Percentiles rank a stretch among this genome's conserved stretches.
Evolutionary conservation across 2,888 invertebrate species (phyloP).

Genomic region (Deladenus siricidicola): DNA sequence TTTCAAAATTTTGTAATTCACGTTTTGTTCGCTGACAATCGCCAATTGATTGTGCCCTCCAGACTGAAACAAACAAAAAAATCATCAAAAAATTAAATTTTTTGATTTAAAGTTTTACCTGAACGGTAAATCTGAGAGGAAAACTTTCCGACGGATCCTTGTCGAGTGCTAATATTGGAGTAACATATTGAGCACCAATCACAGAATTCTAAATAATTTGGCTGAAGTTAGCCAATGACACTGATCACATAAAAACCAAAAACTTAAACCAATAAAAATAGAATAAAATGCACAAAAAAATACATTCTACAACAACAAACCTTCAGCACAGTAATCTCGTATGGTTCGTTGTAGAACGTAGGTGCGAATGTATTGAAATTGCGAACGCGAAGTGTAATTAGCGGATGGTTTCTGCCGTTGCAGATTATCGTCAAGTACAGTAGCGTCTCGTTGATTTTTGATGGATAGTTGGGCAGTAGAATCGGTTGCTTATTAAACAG

Average conservation of each 20-base stretch:
- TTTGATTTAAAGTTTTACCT: not conserved
- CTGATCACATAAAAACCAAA: not conserved
- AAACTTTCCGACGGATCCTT: conserved; percentile 42
- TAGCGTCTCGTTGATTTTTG: conserved; percentile 37
- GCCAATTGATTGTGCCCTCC: not conserved
- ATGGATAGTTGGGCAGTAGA: conserved; percentile 39
- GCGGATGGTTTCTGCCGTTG: conserved; percentile 43
- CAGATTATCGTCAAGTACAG: conserved; percentile 45
- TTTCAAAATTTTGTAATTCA: not conserved
- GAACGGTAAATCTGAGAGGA: conserved; percentile 31
- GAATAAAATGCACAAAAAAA: conserved; percentile 1
- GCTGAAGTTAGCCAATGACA: too few species aligned
- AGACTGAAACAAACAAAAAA: not conserved
- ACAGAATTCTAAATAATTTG: conserved; percentile 2
- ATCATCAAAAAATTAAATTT: not conserved
- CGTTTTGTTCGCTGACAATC: not conserved
- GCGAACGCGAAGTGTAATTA: conserved; percentile 40
- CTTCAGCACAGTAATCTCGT: conserved; percentile 33
- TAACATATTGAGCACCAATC: conserved; percentile 35
- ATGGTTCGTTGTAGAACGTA: conserved; percentile 42
- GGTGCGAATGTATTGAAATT: conserved; percentile 38
- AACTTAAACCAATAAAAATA: not conserved
- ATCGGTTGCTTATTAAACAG: conserved; percentile 18
- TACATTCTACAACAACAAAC: conserved; percentile 14
- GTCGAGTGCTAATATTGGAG: conserved; percentile 45